Percentiles rank a stretch among this genome's conserved stretches.
Evolutionary conservation across 37 sponge, comb jelly and placozoan species (phyloP).

Genomic region (Haliclona indistincta): DNA sequence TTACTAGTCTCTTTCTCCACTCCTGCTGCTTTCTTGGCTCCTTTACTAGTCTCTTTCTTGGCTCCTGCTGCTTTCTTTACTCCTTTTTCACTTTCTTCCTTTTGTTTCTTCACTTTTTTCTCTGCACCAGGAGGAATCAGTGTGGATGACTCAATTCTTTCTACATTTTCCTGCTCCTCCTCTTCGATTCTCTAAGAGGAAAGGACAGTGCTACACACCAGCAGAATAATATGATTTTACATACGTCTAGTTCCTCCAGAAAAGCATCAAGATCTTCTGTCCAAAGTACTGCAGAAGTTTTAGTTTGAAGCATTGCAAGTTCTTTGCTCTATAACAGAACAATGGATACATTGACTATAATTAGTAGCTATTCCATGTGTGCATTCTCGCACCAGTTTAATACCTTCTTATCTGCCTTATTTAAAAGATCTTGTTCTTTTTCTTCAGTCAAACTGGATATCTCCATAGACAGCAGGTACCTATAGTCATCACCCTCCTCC

Average conservation of each 20-base stretch:
- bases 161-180: too few relatives aligned
- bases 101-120: too few relatives aligned
- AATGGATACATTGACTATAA: not conserved
- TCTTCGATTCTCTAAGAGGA: too few relatives aligned
- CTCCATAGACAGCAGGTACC: constrained; percentile 89
- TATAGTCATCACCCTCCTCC: constrained; percentile 70
- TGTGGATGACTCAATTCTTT: too few relatives aligned
- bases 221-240: too few relatives aligned
- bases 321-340: constrained; percentile 56
- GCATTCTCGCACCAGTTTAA: not conserved
- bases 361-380: not conserved
- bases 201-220: too few relatives aligned
- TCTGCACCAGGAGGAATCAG: too few relatives aligned
- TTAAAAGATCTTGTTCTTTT: constrained; percentile 86
- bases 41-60: too few relatives aligned
- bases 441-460: constrained; percentile 87
- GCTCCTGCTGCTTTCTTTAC: too few relatives aligned
- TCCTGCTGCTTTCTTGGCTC: too few relatives aligned
- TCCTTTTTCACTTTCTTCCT: too few relatives aligned
- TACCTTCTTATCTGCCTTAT: constrained; percentile 87
- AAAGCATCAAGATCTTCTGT: constrained; percentile 80
- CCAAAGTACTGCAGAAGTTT: constrained; percentile 81
- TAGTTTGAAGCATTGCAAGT: constrained; percentile 51
- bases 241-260: constrained; percentile 71
- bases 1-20: too few relatives aligned